Conservation (phyloP, 2,113 vertebrate species). For the Boulengeromyrus knoepffleri region DNA sequence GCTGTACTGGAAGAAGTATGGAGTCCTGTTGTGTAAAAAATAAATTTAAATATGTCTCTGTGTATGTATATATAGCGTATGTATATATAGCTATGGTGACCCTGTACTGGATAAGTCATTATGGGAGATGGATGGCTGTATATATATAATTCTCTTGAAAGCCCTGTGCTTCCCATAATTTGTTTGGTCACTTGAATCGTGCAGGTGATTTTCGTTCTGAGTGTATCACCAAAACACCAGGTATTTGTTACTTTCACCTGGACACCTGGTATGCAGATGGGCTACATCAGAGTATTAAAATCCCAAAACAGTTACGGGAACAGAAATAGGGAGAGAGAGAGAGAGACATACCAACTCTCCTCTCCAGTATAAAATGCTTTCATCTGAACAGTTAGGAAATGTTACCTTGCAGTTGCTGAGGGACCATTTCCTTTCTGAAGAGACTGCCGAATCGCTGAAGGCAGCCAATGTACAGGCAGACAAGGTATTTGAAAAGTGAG, state of each 20-base stretch:
- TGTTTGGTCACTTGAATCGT: neutral
- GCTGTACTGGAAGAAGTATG: neutral
- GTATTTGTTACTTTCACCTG: neutral
- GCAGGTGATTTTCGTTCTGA: neutral
- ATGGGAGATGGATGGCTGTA: neutral
- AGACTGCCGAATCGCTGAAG: neutral
- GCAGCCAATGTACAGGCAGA: neutral
- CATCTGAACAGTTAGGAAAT: neutral
- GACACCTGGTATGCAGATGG: neutral
- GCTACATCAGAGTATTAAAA: conserved; percentile 1
- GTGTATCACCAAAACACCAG: neutral
- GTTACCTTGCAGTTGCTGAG: neutral
- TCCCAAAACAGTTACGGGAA: neutral
- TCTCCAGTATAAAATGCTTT: neutral
- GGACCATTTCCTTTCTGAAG: neutral
- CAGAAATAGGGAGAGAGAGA: neutral
- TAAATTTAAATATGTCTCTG: neutral
- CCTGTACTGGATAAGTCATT: neutral
- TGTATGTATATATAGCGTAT: neutral
- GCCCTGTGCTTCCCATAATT: neutral
- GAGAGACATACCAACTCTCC: neutral
- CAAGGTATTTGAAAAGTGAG: neutral
- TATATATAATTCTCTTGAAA: neutral
- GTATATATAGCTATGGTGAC: neutral
- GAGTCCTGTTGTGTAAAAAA: neutral